These are phyloP conservation scores for Galerucella calmariensis DNA, from an alignment of 2,888 invertebrate species.

Conservation along the genomic window DNA sequence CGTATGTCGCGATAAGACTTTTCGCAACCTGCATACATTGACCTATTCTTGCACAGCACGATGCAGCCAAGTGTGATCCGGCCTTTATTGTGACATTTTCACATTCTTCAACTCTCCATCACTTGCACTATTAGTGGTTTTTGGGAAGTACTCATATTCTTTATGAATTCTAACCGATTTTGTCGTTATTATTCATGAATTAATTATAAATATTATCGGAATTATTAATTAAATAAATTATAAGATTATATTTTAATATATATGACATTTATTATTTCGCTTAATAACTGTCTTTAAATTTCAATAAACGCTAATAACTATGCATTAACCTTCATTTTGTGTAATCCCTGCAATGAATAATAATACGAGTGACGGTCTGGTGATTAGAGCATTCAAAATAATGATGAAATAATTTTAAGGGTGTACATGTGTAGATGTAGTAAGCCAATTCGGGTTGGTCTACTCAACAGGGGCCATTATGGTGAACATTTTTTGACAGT, in stretches of 20 bases:
- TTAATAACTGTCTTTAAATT: background rate
- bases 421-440: too few relatives aligned
- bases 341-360: background rate
- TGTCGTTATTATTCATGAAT: background rate
- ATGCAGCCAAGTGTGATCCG: too few relatives aligned
- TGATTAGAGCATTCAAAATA: background rate
- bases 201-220: too few relatives aligned
- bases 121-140: background rate
- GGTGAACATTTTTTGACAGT: too few relatives aligned
- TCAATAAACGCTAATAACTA: background rate
- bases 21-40: too few relatives aligned
- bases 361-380: background rate
- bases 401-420: background rate
- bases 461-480: too few relatives aligned
- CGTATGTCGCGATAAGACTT: too few relatives aligned
- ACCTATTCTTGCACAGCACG: too few relatives aligned
- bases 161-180: background rate
- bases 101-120: too few relatives aligned
- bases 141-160: background rate
- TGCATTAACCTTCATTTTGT: background rate
- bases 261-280: background rate
- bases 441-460: too few relatives aligned
- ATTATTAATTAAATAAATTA: background rate
- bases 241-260: conserved; percentile 1
- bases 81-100: too few relatives aligned